A percentile compares a stretch with the other conserved stretches of the same genome.
These are phyloP conservation scores for Macroglossus sobrinus DNA, from an alignment of 2,113 vertebrate species.

Conservation along the genomic window DNA sequence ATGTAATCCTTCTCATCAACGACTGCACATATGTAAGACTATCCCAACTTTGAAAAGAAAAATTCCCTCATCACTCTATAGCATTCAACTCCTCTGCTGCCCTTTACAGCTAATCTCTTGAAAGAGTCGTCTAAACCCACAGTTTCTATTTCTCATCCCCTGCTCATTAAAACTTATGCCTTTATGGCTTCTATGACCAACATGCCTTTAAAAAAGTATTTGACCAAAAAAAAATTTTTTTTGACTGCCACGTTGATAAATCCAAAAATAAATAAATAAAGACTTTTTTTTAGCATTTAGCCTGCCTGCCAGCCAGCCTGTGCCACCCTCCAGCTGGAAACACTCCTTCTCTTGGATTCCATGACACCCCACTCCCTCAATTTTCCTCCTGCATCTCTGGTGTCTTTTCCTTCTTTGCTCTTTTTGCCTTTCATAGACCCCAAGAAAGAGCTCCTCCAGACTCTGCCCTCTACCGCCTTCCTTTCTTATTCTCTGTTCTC, in stretches of 20 bases:
- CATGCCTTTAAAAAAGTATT: neutral
- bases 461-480: neutral
- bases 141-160: conserved; percentile 1
- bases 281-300: neutral
- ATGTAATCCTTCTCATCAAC: neutral
- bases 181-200: neutral
- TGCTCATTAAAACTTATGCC: neutral
- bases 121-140: neutral
- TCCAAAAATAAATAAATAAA: neutral
- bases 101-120: neutral
- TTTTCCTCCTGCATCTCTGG: neutral
- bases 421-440: neutral
- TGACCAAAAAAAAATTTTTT: neutral
- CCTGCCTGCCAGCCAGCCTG: neutral
- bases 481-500: neutral
- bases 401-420: neutral
- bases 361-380: neutral
- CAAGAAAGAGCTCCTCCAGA: neutral
- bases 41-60: neutral
- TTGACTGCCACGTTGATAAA: neutral
- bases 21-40: neutral
- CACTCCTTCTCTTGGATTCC: neutral
- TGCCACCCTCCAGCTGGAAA: neutral
- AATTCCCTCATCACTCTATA: neutral
- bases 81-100: neutral